Evolutionary conservation across 2,797 vertebrate species (phyloP).

Genomic region (Spinus pinus): DNA sequence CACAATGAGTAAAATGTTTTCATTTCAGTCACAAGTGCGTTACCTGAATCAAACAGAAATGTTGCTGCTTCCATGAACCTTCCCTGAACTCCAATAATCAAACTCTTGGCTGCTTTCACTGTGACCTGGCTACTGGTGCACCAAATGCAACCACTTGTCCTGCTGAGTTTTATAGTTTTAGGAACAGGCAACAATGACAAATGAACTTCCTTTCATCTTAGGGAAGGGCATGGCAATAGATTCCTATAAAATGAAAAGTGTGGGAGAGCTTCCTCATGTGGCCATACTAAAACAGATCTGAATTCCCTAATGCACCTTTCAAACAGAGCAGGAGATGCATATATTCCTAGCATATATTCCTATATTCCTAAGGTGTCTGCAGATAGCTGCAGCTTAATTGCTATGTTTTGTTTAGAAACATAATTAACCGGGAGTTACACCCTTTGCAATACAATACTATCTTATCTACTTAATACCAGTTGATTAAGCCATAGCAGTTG

Average conservation of each 20-base stretch:
- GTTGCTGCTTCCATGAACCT: slow-evolving; percentile 79
- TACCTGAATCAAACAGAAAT: slow-evolving; percentile 79
- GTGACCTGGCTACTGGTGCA: slow-evolving; percentile 65
- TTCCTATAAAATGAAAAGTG: not conserved
- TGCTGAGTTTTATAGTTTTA: slow-evolving; percentile 34
- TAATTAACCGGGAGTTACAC: slow-evolving; percentile 55
- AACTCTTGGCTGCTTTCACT: slow-evolving; percentile 70
- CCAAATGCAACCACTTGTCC: not conserved
- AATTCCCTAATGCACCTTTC: not conserved
- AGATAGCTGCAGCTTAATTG: slow-evolving; percentile 40
- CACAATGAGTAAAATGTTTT: slow-evolving; percentile 88
- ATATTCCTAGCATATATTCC: not conserved
- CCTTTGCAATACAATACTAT: slow-evolving; percentile 55
- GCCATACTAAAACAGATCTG: not conserved
- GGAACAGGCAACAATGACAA: not conserved
- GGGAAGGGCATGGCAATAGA: not conserved
- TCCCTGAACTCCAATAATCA: slow-evolving; percentile 82
- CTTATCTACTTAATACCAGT: slow-evolving; percentile 67
- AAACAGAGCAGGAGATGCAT: not conserved
- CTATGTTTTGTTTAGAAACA: slow-evolving; percentile 67
- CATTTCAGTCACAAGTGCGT: slow-evolving; percentile 79
- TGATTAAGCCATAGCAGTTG: slow-evolving; percentile 64
- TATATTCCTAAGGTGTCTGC: slow-evolving; percentile 45
- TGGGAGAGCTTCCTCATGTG: not conserved
- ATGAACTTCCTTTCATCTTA: not conserved